Base-by-base conservation (phyloP, 2,797 vertebrate genomes). In the Crax fasciolata region DNA sequence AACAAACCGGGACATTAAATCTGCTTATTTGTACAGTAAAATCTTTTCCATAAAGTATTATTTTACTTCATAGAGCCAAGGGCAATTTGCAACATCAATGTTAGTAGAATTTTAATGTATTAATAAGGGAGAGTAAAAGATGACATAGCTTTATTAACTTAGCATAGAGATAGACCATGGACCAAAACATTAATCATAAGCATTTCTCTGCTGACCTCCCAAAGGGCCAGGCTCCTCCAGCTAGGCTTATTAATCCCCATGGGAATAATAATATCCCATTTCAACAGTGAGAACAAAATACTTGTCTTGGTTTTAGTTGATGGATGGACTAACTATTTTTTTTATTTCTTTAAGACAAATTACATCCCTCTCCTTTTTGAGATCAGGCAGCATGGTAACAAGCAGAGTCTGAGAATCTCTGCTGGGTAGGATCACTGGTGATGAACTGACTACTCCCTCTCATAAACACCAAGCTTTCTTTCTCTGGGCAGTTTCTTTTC, bases 241-340 rank as follows among this genome's bases (percentile, higher is more conserved):
- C 59, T 76, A 84, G 67, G 48, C 63, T 93, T 95, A 95, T 90
- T 94, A 95, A 92, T 86, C 66, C 93, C 57, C 71, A 71, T 8
- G 49, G 74, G 95, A 93, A 90, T 82, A 90, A 89, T 91, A 95
- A 94, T 93, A 95, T 76, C 86, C 88, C 74, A 72, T 95, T 93
- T 96, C 96, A 96, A 86, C 86, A 92, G 78, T 91, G 84, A 94
- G 92, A 96, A 95, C 82, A 51, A 93, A 96, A 84, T 25, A 70
- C 61, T 92, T 90, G 84, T 91, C 94, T 89, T 87, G 66, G 73
- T 46, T 89, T 90, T 80, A 88, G 58, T 27, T 96, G 92, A 96
- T 13, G 5, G 84, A 95, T 93, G 41, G 55, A 48, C 75, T 93
- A 57, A 87, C 91, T 95, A 84, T 87, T 39, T 76, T 74, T 88